Evolutionary conservation across 2,797 vertebrate genomes (phyloP).

Genomic region (Tangara arthus): DNA sequence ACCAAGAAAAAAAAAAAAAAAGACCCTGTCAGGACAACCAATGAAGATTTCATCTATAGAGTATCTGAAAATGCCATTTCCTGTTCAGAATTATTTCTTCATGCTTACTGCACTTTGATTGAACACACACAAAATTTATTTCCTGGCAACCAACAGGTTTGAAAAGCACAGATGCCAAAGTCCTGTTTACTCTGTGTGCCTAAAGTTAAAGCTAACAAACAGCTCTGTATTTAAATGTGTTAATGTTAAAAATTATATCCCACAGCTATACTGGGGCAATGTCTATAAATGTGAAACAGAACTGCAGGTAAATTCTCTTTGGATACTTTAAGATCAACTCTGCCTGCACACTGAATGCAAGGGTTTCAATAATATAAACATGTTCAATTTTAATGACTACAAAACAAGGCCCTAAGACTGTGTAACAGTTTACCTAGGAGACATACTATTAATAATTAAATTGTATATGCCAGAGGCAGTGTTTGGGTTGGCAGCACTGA

Average conservation of each 20-base stretch:
- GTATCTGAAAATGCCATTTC: slow-evolving; percentile 47
- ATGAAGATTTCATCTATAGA: slow-evolving; percentile 35
- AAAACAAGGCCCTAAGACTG: slow-evolving; percentile 88
- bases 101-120: slow-evolving; percentile 27
- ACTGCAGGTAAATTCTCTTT: slow-evolving; percentile 83
- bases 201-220: slow-evolving; percentile 84
- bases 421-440: slow-evolving; percentile 90
- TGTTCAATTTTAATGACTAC: slow-evolving; percentile 92
- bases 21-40: background rate
- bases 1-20: background rate
- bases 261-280: slow-evolving; percentile 77
- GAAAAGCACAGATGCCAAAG: slow-evolving; percentile 63
- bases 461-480: slow-evolving; percentile 88
- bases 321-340: slow-evolving; percentile 87
- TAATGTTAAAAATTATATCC: slow-evolving; percentile 89
- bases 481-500: slow-evolving; percentile 85
- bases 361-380: slow-evolving; percentile 89
- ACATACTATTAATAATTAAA: slow-evolving; percentile 97
- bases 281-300: slow-evolving; percentile 82
- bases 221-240: slow-evolving; percentile 92
- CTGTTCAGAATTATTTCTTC: slow-evolving; percentile 63
- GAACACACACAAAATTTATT: slow-evolving; percentile 57
- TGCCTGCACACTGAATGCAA: slow-evolving; percentile 79
- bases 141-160: slow-evolving; percentile 70
- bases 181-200: slow-evolving; percentile 68